phyloP scores from a whole-genome alignment of 2,113 vertebrate species.

The Leptocoma aspasia region DNA sequence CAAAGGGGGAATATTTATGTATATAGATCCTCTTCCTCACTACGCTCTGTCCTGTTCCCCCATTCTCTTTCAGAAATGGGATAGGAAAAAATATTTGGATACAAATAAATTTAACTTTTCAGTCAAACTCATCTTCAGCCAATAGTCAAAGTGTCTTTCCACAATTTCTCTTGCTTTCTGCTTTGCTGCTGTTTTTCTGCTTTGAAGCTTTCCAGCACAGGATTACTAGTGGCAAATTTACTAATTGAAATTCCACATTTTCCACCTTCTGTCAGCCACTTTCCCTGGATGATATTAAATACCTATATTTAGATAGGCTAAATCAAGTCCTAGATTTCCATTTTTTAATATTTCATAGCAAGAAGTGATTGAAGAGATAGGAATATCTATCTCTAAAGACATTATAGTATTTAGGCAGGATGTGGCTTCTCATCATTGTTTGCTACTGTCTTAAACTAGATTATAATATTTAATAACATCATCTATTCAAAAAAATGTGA shows the following conservation, averaged over 20 bases:
- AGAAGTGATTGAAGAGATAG: background rate
- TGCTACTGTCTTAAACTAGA: background rate
- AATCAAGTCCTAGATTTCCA: background rate
- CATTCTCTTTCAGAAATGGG: background rate
- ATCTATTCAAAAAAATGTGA: background rate
- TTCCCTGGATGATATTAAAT: background rate
- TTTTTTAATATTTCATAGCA: background rate
- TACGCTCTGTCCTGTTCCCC: accelerated
- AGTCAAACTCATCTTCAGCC: background rate
- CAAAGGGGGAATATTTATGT: background rate
- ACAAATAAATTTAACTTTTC: background rate
- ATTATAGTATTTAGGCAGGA: background rate
- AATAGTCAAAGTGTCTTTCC: background rate
- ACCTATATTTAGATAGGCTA: background rate
- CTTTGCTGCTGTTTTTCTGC: no score
- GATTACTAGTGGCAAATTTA: background rate
- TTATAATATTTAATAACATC: background rate
- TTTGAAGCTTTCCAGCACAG: background rate
- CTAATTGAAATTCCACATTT: background rate
- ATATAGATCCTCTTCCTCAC: background rate
- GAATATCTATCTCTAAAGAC: background rate
- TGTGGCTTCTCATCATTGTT: background rate
- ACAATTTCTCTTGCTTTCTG: background rate
- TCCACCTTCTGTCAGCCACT: background rate
- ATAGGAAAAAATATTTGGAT: background rate